Evolutionary conservation across 2,113 vertebrate species (phyloP).

Genomic region (Hippolais icterina): DNA sequence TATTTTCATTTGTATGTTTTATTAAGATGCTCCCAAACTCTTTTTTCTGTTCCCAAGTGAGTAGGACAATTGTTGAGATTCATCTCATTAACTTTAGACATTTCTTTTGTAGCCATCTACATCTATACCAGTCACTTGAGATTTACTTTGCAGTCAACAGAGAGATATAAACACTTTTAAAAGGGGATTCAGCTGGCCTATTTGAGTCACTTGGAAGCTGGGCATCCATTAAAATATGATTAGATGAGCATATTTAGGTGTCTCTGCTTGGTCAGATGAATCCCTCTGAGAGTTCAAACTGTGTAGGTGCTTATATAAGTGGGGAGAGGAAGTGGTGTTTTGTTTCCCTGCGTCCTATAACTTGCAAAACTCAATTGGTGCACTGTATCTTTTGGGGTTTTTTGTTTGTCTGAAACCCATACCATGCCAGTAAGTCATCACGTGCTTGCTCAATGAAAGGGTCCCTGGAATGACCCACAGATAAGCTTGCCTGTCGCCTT

Average conservation of each 20-base stretch:
- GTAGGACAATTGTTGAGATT: background rate
- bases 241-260: background rate
- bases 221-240: background rate
- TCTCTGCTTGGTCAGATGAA: background rate
- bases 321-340: background rate
- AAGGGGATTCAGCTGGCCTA: background rate
- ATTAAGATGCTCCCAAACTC: background rate
- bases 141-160: background rate
- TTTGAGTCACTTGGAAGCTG: background rate
- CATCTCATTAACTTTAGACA: background rate
- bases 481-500: background rate
- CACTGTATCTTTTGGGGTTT: background rate
- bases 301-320: background rate
- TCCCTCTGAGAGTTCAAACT: background rate
- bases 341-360: background rate
- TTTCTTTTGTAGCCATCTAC: background rate
- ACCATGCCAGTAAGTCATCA: background rate
- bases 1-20: background rate
- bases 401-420: background rate
- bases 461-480: background rate
- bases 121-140: background rate
- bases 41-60: background rate
- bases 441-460: background rate
- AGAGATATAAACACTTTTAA: background rate
- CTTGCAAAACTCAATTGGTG: background rate